A percentile compares a stretch with the other conserved stretches of the same genome.
Conservation (phyloP, 2,797 vertebrate genomes). For the Kryptopterus vitreolus region DNA sequence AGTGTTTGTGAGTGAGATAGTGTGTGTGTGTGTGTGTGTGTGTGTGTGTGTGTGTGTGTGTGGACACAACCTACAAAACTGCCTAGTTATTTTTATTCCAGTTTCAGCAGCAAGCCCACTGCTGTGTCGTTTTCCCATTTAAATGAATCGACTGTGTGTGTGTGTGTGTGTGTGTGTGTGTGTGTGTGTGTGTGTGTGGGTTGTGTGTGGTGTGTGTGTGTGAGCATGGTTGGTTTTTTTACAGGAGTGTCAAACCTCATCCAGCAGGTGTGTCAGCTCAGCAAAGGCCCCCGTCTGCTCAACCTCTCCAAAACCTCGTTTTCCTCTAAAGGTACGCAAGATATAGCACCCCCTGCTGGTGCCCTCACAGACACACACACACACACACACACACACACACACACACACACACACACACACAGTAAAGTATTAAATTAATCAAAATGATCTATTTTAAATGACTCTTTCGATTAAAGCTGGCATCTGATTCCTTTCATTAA, state of each 20-base stretch:
- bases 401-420: no score
- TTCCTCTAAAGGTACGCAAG: slow-evolving; percentile 79
- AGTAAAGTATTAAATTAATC: no score
- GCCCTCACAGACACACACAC: neutral
- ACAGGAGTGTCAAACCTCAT: slow-evolving; percentile 86
- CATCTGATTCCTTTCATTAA: no score
- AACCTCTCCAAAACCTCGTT: slow-evolving; percentile 89
- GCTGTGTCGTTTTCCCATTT: neutral
- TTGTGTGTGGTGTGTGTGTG: slow-evolving; percentile 31
- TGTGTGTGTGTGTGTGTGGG: slow-evolving; percentile 16
- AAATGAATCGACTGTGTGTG: slow-evolving; percentile 9
- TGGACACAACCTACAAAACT: slow-evolving; percentile 8
- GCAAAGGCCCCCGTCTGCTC: slow-evolving; percentile 85
- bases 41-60: slow-evolving; percentile 28
- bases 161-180: neutral
- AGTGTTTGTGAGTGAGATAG: slow-evolving; percentile 15
- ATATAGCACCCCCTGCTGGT: slow-evolving; percentile 55
- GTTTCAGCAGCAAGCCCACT: slow-evolving; percentile 24
- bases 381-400: neutral
- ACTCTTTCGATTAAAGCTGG: no score
- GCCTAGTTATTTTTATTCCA: slow-evolving; percentile 18
- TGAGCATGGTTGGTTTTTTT: slow-evolving; percentile 41
- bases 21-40: slow-evolving; percentile 19
- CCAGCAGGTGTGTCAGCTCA: slow-evolving; percentile 88
- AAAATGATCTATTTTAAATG: no score